phyloP scores from a whole-genome alignment of 1,140 invertebrate genomes.

The Tetranychus cinnabarinus region DNA sequence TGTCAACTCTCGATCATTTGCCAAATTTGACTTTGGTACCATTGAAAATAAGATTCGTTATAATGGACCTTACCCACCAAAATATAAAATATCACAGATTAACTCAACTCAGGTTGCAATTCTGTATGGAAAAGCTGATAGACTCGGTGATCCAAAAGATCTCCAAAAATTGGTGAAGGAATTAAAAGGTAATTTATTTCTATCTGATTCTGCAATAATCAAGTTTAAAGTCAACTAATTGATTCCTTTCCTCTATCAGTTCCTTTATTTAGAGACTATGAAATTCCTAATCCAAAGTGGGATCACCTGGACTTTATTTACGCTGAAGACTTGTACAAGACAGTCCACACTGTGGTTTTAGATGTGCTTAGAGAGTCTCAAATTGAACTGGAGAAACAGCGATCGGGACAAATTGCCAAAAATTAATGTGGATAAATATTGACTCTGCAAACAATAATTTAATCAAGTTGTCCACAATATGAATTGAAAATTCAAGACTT shows the following conservation, averaged over 20 bases:
- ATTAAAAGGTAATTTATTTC: slow-evolving; percentile 2
- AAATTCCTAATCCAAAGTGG: slow-evolving; percentile 2
- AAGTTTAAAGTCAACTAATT: neutral
- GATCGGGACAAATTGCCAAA: no score
- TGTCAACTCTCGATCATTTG: neutral
- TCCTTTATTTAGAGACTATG: slow-evolving; percentile 3
- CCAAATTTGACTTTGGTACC: neutral
- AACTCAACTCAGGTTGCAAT: neutral
- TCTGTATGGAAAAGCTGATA: neutral
- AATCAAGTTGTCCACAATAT: no score
- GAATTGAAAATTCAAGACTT: no score
- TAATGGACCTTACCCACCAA: neutral
- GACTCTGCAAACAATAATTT: no score
- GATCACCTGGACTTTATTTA: slow-evolving; percentile 1
- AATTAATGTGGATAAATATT: no score
- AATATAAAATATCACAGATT: neutral
- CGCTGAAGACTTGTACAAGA: neutral
- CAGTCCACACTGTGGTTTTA: no score
- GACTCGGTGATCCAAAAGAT: neutral
- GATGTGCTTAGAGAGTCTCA: no score
- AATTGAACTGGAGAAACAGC: no score
- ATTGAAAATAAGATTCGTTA: neutral
- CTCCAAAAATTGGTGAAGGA: neutral
- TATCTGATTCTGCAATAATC: neutral
- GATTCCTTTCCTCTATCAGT: neutral